A percentile compares a stretch with the other conserved stretches of the same genome.
Conservation (phyloP, 2,113 vertebrate species). For the Phoenicopterus ruber region DNA sequence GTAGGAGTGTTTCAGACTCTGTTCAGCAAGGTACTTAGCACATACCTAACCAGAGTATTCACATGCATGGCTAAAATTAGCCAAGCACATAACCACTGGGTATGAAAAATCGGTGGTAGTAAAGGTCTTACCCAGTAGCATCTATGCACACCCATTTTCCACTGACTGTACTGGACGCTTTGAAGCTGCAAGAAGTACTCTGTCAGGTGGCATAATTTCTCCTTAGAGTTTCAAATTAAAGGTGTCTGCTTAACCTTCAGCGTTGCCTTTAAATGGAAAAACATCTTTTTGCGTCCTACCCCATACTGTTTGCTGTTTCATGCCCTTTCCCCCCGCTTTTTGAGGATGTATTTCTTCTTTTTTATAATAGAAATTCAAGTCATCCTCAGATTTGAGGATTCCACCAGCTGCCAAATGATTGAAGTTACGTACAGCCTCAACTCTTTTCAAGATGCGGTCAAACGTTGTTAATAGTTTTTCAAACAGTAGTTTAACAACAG, state of each 20-base stretch:
- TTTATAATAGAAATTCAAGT: background rate
- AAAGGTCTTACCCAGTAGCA: background rate
- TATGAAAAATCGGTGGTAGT: background rate
- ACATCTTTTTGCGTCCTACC: background rate
- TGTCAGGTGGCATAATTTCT: background rate
- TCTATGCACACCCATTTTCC: background rate
- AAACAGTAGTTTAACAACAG: background rate
- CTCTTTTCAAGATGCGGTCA: background rate
- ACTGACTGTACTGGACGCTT: background rate
- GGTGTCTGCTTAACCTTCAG: background rate
- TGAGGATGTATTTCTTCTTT: background rate
- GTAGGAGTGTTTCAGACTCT: background rate
- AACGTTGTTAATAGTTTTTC: background rate
- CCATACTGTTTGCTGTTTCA: background rate
- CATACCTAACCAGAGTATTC: background rate
- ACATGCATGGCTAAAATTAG: slow-evolving; percentile 16
- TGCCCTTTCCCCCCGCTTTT: background rate
- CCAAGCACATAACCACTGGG: background rate
- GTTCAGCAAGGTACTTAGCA: background rate
- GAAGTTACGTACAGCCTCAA: background rate
- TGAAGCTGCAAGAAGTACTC: background rate
- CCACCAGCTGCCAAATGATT: background rate
- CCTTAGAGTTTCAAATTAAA: background rate
- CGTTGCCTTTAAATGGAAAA: background rate
- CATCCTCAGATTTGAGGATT: background rate